phyloP scores from a whole-genome alignment of 2,797 vertebrate genomes.

The Girardinus metallicus region DNA sequence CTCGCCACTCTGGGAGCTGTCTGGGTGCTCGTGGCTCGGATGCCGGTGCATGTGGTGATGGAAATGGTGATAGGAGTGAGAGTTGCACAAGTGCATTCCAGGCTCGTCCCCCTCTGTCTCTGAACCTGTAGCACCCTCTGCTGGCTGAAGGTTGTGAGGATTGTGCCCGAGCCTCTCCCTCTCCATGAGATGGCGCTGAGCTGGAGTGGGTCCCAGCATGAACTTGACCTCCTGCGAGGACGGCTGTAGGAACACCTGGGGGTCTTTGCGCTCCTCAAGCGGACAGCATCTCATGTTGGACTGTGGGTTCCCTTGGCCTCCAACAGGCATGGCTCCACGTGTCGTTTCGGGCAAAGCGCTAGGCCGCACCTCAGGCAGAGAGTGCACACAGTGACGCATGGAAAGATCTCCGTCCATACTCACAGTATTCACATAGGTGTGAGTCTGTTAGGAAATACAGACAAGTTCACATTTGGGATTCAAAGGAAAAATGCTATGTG shows the following conservation, averaged over 20 bases:
- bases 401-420: constrained; percentile 89
- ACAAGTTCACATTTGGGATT: constrained; percentile 1
- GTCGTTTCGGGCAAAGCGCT: constrained; percentile 82
- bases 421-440: constrained; percentile 97
- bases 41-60: constrained; percentile 83
- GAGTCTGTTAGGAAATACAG: constrained; percentile 81
- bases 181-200: constrained; percentile 85
- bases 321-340: constrained; percentile 73
- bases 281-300: constrained; percentile 84
- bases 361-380: constrained; percentile 89
- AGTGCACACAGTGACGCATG: constrained; percentile 91
- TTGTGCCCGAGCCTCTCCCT: constrained; percentile 77
- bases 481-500: not conserved
- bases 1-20: constrained; percentile 75
- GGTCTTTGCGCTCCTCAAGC: constrained; percentile 86
- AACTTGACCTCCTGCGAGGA: constrained; percentile 93
- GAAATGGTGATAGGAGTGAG: constrained; percentile 83
- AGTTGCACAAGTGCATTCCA: constrained; percentile 80
- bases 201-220: constrained; percentile 89
- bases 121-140: constrained; percentile 80
- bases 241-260: constrained; percentile 92
- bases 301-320: constrained; percentile 73
- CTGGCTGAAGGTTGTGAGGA: constrained; percentile 75
- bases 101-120: constrained; percentile 83
- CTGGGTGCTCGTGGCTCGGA: constrained; percentile 84